Evolutionary conservation across 2,797 vertebrate species (phyloP).

Genomic region (Nannoperca obscura): DNA sequence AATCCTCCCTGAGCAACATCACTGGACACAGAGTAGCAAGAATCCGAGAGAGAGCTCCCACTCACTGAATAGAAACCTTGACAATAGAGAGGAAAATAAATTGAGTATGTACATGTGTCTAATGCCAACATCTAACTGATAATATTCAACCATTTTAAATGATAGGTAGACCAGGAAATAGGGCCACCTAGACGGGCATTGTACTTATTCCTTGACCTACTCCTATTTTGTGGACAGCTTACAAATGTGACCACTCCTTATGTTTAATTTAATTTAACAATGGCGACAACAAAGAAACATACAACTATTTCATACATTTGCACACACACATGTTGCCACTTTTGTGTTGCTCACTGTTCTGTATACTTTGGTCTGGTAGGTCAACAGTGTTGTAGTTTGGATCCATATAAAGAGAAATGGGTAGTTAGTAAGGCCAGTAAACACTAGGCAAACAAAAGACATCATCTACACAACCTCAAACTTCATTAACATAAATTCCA

Average conservation of each 20-base stretch:
- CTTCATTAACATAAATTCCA: constrained; percentile 40
- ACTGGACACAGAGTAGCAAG: constrained; percentile 88
- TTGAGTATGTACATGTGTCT: background rate
- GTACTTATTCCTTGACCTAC: background rate
- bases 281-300: background rate
- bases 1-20: constrained; percentile 77
- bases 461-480: constrained; percentile 48
- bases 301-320: background rate
- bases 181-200: background rate
- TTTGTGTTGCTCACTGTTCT: background rate
- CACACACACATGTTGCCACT: background rate
- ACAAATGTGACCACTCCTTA: background rate
- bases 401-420: constrained; percentile 1
- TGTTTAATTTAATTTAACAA: background rate
- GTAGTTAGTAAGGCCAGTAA: constrained; percentile 6
- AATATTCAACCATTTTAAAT: background rate
- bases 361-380: background rate
- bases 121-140: background rate
- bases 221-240: background rate
- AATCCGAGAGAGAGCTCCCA: constrained; percentile 89
- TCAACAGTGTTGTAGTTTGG: constrained; percentile 18
- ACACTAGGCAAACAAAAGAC: constrained; percentile 21
- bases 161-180: background rate
- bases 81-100: constrained; percentile 22
- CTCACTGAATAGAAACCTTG: constrained; percentile 89